Conservation (phyloP, 2,888 invertebrate genomes). For the Mythimna albipuncta region DNA sequence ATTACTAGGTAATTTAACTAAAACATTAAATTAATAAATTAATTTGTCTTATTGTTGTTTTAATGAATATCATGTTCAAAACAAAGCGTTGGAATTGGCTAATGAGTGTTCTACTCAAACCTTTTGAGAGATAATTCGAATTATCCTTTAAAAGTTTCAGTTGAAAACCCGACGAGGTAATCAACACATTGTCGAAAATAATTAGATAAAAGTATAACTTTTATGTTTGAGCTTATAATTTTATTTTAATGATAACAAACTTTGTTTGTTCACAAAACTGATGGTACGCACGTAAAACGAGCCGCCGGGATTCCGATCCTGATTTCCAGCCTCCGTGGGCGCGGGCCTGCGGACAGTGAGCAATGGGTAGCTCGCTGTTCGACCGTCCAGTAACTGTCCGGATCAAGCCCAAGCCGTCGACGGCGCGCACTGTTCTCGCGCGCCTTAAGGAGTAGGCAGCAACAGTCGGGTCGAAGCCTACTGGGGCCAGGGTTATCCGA, state of each 20-base stretch:
- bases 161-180: constrained; percentile 29
- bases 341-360: too few species aligned
- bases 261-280: background rate
- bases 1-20: background rate
- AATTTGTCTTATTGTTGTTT: constrained; percentile 15
- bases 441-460: too few species aligned
- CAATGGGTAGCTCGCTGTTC: too few species aligned
- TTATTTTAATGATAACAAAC: background rate
- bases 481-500: too few species aligned
- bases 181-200: constrained; percentile 45
- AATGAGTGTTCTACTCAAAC: constrained; percentile 41
- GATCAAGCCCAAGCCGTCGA: too few species aligned
- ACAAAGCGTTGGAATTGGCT: constrained; percentile 37
- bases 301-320: too few species aligned
- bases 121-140: constrained; percentile 33
- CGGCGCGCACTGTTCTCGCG: too few species aligned
- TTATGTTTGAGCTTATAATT: constrained; percentile 2
- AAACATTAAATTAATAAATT: constrained; percentile 19
- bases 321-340: too few species aligned
- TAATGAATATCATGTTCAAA: constrained; percentile 47
- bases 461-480: too few species aligned
- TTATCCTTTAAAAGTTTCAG: constrained; percentile 48
- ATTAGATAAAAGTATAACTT: constrained; percentile 10
- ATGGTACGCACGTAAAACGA: too few species aligned
- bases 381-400: too few species aligned